These are phyloP conservation scores for Drosophila mimica DNA, from an alignment of 2,888 invertebrate genomes.

Conservation along the genomic window DNA sequence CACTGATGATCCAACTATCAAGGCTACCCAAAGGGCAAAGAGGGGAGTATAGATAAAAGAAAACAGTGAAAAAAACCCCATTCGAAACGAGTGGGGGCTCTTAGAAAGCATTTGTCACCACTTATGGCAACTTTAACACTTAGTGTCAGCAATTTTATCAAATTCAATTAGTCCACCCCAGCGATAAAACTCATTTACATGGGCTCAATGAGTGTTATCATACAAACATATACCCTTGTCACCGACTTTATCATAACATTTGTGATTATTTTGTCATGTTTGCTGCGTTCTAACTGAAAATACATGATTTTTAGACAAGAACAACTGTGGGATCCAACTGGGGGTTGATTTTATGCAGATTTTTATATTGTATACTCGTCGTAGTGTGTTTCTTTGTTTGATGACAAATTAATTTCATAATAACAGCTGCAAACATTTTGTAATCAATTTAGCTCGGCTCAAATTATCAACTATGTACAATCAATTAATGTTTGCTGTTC, in stretches of 20 bases:
- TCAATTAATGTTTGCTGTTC: slow-evolving; percentile 67
- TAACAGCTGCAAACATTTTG: slow-evolving; percentile 80
- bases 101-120: slow-evolving; percentile 51
- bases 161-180: slow-evolving; percentile 71
- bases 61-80: not conserved
- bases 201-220: slow-evolving; percentile 34
- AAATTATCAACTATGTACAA: slow-evolving; percentile 65
- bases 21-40: slow-evolving; percentile 11
- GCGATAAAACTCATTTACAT: slow-evolving; percentile 77
- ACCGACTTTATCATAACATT: slow-evolving; percentile 71
- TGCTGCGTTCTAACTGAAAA: slow-evolving; percentile 54
- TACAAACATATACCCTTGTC: slow-evolving; percentile 33
- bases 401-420: slow-evolving; percentile 79
- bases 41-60: slow-evolving; percentile 30
- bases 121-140: slow-evolving; percentile 56
- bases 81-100: slow-evolving; percentile 9
- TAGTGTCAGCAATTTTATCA: slow-evolving; percentile 65
- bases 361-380: slow-evolving; percentile 15
- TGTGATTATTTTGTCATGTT: slow-evolving; percentile 82
- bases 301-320: slow-evolving; percentile 58
- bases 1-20: slow-evolving; percentile 59
- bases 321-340: slow-evolving; percentile 34
- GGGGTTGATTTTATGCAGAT: slow-evolving; percentile 74
- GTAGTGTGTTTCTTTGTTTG: slow-evolving; percentile 60
- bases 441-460: slow-evolving; percentile 65